Conservation (phyloP, 2,797 vertebrate genomes). For the Melanotaenia trifasciata region DNA sequence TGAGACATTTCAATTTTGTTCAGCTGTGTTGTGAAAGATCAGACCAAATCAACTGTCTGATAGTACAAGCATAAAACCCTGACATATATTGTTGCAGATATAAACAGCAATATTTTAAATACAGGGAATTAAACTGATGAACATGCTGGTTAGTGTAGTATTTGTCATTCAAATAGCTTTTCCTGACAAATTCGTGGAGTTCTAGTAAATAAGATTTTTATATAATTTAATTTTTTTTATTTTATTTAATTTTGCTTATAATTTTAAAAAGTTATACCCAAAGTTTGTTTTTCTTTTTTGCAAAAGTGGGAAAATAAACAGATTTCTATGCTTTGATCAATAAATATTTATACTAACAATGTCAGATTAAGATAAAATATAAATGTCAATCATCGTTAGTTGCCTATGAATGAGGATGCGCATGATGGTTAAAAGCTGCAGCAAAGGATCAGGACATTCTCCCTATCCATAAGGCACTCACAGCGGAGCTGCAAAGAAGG, state of each 20-base stretch:
- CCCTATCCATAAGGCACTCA: constrained; percentile 60
- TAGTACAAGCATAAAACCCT: constrained; percentile 9
- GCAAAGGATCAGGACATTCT: constrained; percentile 44
- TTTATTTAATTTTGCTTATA: too few relatives aligned
- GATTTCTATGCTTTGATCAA: neutral
- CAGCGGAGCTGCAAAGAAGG: constrained; percentile 55
- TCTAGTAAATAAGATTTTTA: neutral
- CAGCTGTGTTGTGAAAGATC: constrained; percentile 56
- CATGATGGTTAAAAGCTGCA: constrained; percentile 39
- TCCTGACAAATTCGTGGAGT: neutral
- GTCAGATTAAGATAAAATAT: neutral
- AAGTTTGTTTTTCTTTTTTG: too few relatives aligned
- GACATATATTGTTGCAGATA: constrained; percentile 10
- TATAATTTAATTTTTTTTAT: too few relatives aligned
- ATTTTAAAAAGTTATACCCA: too few relatives aligned
- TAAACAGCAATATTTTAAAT: neutral
- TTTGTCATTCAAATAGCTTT: neutral
- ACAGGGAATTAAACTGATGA: too few relatives aligned
- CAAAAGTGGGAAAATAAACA: neutral
- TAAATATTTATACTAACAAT: neutral
- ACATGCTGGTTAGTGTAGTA: neutral
- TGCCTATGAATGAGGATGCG: constrained; percentile 11
- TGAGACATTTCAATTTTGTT: constrained; percentile 78
- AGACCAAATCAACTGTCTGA: constrained; percentile 43
- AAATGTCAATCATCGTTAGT: neutral